Conservation (phyloP, 1,140 invertebrate species). For the Platorchestia sp. region DNA sequence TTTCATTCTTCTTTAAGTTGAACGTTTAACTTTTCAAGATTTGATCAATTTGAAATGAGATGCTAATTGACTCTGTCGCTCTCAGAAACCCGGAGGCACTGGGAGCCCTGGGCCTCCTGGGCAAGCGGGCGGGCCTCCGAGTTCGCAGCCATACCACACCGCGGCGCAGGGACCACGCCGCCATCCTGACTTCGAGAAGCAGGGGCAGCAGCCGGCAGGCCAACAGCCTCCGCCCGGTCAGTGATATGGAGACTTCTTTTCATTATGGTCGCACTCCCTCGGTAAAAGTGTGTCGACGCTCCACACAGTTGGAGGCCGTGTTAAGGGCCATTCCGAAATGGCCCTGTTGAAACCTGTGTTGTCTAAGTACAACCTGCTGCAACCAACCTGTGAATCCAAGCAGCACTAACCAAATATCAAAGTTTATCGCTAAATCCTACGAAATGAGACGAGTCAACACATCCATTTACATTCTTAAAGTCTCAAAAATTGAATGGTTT, state of each 20-base stretch:
- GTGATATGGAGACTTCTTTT: neutral
- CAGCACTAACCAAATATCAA: neutral
- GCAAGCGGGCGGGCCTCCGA: constrained; percentile 8
- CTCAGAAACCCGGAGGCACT: constrained; percentile 76
- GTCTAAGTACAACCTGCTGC: no score
- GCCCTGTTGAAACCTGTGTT: no score
- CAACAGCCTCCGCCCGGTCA: constrained; percentile 30
- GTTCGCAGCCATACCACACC: constrained; percentile 44
- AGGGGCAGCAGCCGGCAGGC: neutral
- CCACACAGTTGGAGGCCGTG: no score
- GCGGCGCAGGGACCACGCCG: constrained; percentile 71
- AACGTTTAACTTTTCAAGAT: no score
- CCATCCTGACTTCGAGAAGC: constrained; percentile 87
- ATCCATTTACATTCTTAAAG: no score
- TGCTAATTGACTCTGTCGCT: neutral
- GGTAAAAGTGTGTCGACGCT: neutral
- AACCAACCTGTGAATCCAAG: no score
- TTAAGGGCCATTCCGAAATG: no score
- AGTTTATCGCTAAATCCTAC: neutral
- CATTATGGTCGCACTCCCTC: neutral
- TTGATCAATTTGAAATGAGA: neutral
- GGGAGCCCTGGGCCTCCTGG: constrained; percentile 63
- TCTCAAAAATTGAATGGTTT: no score
- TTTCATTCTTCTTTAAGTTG: no score
- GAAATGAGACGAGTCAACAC: neutral